These are phyloP conservation scores for Zophobas atratus DNA, from an alignment of 1,140 invertebrate species.

Conservation along the genomic window DNA sequence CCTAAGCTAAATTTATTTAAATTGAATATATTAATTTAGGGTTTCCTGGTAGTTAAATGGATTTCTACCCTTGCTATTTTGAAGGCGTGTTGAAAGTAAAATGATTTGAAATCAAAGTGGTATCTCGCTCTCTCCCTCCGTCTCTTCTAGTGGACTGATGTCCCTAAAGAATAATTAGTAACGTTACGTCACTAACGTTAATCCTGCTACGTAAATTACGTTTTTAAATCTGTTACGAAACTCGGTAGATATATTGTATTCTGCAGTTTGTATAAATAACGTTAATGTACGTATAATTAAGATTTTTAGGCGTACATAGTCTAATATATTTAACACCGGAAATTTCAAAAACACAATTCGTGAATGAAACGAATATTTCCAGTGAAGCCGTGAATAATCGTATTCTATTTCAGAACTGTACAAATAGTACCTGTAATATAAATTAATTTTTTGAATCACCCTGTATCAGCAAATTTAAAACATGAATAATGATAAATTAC, in stretches of 20 bases:
- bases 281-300: no score
- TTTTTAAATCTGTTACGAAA: constrained; percentile 8
- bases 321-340: no score
- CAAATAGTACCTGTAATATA: no score
- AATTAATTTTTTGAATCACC: no score
- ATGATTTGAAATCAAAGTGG: constrained; percentile 10
- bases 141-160: constrained; percentile 32
- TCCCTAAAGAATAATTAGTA: constrained; percentile 57
- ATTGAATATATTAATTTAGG: constrained; percentile 51
- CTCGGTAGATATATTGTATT: background rate
- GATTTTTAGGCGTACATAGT: no score
- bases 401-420: no score
- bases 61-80: constrained; percentile 38
- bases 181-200: constrained; percentile 45
- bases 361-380: no score
- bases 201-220: constrained; percentile 35
- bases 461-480: no score
- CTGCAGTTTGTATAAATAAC: no score
- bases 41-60: constrained; percentile 24
- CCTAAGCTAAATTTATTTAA: constrained; percentile 50
- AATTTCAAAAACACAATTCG: no score
- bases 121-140: background rate
- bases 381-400: no score
- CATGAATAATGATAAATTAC: no score
- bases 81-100: constrained; percentile 1